Conservation (phyloP, 2,888 invertebrate species). For the Parnassius smintheus region DNA sequence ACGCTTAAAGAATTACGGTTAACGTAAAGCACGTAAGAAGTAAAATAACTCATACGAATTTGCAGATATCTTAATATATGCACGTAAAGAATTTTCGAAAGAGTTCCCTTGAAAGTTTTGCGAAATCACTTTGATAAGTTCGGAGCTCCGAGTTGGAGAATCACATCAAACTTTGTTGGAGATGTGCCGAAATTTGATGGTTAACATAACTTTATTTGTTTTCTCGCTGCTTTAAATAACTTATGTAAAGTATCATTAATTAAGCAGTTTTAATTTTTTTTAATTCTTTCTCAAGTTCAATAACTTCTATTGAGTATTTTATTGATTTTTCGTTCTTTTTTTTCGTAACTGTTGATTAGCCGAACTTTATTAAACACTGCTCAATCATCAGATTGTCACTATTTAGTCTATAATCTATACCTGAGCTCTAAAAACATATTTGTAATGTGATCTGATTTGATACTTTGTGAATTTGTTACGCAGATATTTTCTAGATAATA, state of each 20-base stretch:
- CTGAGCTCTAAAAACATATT: too few relatives aligned
- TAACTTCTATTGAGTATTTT: neutral
- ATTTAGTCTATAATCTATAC: too few relatives aligned
- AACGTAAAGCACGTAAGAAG: conserved; percentile 4
- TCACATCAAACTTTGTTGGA: conserved; percentile 69
- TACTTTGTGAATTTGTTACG: too few relatives aligned
- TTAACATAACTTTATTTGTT: conserved; percentile 57
- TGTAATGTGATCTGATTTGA: too few relatives aligned
- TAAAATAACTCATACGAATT: conserved; percentile 17
- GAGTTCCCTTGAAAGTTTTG: conserved; percentile 60
- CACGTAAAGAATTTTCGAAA: conserved; percentile 49
- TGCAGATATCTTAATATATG: conserved; percentile 37
- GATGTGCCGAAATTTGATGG: conserved; percentile 60
- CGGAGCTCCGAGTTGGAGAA: conserved; percentile 53
- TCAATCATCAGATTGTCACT: too few relatives aligned
- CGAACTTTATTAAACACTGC: too few relatives aligned
- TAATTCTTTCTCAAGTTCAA: conserved; percentile 20
- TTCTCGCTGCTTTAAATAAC: conserved; percentile 52
- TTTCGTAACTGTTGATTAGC: too few relatives aligned
- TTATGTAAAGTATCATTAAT: conserved; percentile 44
- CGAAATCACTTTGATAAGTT: conserved; percentile 74
- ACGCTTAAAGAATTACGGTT: neutral
- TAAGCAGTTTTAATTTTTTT: conserved; percentile 37
- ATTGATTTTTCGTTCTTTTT: too few relatives aligned
- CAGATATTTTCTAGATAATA: too few relatives aligned